Evolutionary conservation across 2,113 vertebrate genomes (phyloP), one percentile per base, ranked within the genome.

Genomic region (Scalopus aquaticus): DNA sequence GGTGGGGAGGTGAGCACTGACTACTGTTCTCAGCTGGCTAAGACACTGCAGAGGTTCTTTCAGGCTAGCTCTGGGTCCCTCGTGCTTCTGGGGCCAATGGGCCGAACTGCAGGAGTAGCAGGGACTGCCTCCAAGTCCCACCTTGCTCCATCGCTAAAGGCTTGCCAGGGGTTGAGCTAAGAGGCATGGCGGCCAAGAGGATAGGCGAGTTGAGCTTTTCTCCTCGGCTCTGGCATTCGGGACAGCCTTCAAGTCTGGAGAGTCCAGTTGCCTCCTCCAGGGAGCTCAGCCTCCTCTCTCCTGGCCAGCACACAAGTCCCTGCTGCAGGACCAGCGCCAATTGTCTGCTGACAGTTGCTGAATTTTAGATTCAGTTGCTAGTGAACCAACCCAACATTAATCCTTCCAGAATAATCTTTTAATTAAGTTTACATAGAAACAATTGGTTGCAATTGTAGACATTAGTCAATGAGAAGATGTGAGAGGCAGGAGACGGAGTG

Each of bases 361-460:
- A 1, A 74, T 67, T 95, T 77, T 91, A 95, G 94, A 96, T 44
- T 96, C 97, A 95, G 51, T 77, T 91, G 62, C 54, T 96, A 72
- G 94, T 95, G 96, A 98, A 86, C 85, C 90, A 77, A 93, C 94
- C 97, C 97, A 98, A 97, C 94, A 24, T 72, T 65, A 76, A 96
- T 95, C 95, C 90, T 80, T 72, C 62, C 28, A n/a, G 94, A 96
- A 97, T 85, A 78, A 11, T 62, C 4, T 90, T 97, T 96, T 91
- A 97, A 97, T 97, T 97, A 98, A 89, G 93, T 97, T 97, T 97
- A 94, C 87, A 85, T 46, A n/a, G 62, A 93, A 97, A 95, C 94
- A 97, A 88, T 69, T 91, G 86, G 79, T 90, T 94, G 60, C 82
- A 80, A 93, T 92, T 83, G 73, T 90, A 97, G 94, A 79, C 94